These are phyloP conservation scores for Leptogaster cylindrica DNA, from an alignment of 2,888 invertebrate genomes.

Conservation along the genomic window DNA sequence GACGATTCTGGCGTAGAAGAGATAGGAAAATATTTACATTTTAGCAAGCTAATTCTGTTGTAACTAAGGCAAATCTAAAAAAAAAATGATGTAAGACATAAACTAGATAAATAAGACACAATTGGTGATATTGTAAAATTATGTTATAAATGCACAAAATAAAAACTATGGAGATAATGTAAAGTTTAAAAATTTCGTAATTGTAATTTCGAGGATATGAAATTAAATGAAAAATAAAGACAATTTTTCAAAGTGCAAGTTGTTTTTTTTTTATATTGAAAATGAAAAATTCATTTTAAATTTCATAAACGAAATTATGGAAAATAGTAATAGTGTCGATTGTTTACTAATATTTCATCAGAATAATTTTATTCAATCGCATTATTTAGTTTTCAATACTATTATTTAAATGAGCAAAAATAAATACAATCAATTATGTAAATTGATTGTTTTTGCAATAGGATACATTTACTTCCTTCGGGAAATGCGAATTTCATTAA, in stretches of 20 bases:
- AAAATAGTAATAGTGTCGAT: too few relatives aligned
- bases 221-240: slow-evolving; percentile 33
- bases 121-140: slow-evolving; percentile 40
- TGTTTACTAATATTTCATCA: too few relatives aligned
- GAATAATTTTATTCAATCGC: too few relatives aligned
- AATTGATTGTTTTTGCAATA: too few relatives aligned
- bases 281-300: too few relatives aligned
- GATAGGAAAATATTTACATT: slow-evolving; percentile 32
- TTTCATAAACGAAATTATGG: too few relatives aligned
- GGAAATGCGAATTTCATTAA: too few relatives aligned
- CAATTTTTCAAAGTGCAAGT: slow-evolving; percentile 30
- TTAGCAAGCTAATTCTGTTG: slow-evolving; percentile 29
- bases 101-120: slow-evolving; percentile 35
- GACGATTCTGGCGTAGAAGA: slow-evolving; percentile 14
- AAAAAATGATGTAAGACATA: slow-evolving; percentile 19
- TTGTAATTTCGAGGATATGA: slow-evolving; percentile 15
- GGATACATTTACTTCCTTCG: too few relatives aligned
- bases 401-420: too few relatives aligned
- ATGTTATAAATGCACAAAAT: slow-evolving; percentile 40
- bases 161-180: slow-evolving; percentile 26
- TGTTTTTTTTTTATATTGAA: background rate
- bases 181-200: slow-evolving; percentile 32
- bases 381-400: too few relatives aligned
- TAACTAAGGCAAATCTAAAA: slow-evolving; percentile 3
- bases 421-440: too few relatives aligned